Percentiles rank a stretch among this genome's conserved stretches.
Evolutionary conservation across 2,888 invertebrate species (phyloP).

Genomic region (Chrysotoxum bicinctum): DNA sequence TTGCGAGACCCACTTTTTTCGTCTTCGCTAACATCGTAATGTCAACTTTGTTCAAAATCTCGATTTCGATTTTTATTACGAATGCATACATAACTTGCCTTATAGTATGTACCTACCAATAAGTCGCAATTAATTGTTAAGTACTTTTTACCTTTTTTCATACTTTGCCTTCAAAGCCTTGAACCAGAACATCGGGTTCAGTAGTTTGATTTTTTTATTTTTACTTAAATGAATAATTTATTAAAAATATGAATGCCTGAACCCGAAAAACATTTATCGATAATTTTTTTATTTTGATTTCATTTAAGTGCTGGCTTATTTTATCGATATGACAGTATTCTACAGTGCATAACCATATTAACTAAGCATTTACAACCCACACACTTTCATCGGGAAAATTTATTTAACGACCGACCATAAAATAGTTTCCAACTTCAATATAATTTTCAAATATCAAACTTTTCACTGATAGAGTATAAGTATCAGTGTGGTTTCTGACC

Average conservation of each 20-base stretch:
- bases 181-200: too few species aligned
- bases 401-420: neutral
- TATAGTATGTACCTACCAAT: too few species aligned
- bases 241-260: neutral
- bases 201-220: too few species aligned
- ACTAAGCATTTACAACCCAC: neutral
- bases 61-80: too few species aligned
- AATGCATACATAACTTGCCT: too few species aligned
- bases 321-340: neutral
- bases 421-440: constrained; percentile 5
- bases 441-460: neutral
- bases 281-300: neutral
- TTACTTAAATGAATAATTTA: neutral
- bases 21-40: too few species aligned
- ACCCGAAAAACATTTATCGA: neutral
- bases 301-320: neutral
- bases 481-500: neutral
- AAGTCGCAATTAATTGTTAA: too few species aligned
- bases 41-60: too few species aligned
- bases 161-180: too few species aligned
- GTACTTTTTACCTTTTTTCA: too few species aligned
- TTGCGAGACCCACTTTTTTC: too few species aligned
- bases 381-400: neutral
- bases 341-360: neutral
- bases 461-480: neutral